Base-by-base conservation (phyloP, 1,140 invertebrate species). In the Cyclargus thomasi region DNA sequence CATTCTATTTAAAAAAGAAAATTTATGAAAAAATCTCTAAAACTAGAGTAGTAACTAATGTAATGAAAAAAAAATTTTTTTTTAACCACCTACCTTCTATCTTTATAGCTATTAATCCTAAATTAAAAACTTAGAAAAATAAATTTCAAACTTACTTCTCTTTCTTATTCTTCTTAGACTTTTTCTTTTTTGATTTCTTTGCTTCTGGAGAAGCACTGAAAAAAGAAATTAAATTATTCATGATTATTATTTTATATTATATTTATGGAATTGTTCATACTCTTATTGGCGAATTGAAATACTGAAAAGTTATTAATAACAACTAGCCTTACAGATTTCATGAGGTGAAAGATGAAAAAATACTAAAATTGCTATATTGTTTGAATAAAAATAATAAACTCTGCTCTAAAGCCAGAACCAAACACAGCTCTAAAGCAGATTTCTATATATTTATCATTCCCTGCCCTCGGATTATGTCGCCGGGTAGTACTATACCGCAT, bases 111-210 rank as follows among this genome's bases (percentile, higher is more conserved):
- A 6, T 47, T 14, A 10, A 53, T 18, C 17, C 1, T 11, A 64
- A 29, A 65, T 22, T 62, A 64, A 68, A 65, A 64, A 53, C 10
- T 64, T 70, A 71, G 68, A 22, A 67, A 16, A 57, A 36, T 35
- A 36, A 55, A 8, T 14, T 1, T 18, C 67, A 29, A 35, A 85
- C 86, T 91, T 92, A 94, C 94, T 93, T 94, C 71, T 94, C 93
- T 90, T 93, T 94, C 81, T 94, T 94, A 74, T 92, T 92, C 79
- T 93, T 94, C 81, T 94, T 94, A 0, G 93, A 93, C 80, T 94
- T 94, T 82, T 94, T 94, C 90, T 94, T 94, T 77, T 93, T 93
- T 35, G 92, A 88, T 80, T 93, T 94, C 77, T 93, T 93, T 16
- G 89, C 88, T 79, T 94, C 93, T 73, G 93, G 93, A 76, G 93